These are phyloP conservation scores for Macrobrachium nipponense DNA, from an alignment of 1,140 invertebrate genomes.

Conservation along the genomic window DNA sequence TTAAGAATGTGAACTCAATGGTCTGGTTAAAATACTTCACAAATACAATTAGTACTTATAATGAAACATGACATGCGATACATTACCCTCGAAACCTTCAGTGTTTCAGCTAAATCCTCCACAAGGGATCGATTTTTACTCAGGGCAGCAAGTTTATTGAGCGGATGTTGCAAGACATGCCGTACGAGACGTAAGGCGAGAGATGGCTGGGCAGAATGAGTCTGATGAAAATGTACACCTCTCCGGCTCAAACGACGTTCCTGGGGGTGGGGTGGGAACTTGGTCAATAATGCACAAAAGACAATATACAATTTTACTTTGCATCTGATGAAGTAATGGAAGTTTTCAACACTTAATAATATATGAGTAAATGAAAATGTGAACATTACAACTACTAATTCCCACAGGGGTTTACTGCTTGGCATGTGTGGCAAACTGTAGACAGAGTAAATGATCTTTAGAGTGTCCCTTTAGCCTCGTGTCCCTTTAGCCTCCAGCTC, in stretches of 20 bases:
- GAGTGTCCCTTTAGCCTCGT: no score
- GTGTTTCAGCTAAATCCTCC: constrained; percentile 25
- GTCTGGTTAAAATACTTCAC: neutral
- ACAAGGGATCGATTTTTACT: constrained; percentile 27
- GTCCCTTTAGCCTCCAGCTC: no score
- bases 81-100: constrained; percentile 47
- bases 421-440: no score
- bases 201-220: constrained; percentile 29
- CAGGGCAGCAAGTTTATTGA: constrained; percentile 47
- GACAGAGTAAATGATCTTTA: no score
- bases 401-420: no score
- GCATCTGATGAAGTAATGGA: no score
- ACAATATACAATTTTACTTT: neutral
- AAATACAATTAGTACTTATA: neutral
- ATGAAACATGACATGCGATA: neutral
- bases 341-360: no score
- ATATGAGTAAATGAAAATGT: no score
- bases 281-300: neutral
- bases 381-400: no score
- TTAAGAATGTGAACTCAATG: no score
- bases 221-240: constrained; percentile 30
- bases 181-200: constrained; percentile 42
- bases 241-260: constrained; percentile 8
- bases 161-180: constrained; percentile 52
- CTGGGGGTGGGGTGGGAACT: neutral